phyloP scores from a whole-genome alignment of 2,888 invertebrate species.

The Drepanosiphum platanoidis region DNA sequence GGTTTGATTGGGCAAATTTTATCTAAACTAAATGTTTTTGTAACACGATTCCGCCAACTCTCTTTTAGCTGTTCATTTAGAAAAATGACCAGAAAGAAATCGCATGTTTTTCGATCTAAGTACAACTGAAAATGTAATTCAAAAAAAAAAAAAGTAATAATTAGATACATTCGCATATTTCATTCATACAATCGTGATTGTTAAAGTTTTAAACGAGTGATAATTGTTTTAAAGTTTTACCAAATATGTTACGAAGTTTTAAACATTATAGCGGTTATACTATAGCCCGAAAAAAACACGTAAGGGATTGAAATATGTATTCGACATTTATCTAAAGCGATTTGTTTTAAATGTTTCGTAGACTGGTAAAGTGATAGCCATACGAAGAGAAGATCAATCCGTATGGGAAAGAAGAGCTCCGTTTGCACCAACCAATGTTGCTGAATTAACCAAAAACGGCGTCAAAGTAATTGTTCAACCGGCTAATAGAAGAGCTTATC shows the following conservation, averaged over 20 bases:
- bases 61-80: neutral
- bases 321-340: neutral
- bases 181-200: neutral
- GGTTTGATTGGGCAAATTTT: neutral
- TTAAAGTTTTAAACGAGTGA: neutral
- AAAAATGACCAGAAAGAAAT: slow-evolving; percentile 10
- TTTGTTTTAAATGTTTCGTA: slow-evolving; percentile 46
- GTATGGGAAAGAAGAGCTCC: slow-evolving; percentile 97
- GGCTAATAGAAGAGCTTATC: slow-evolving; percentile 96
- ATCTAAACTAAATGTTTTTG: neutral
- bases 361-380: slow-evolving; percentile 79
- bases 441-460: slow-evolving; percentile 84
- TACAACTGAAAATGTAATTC: neutral
- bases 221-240: neutral
- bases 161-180: neutral
- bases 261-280: slow-evolving; percentile 3
- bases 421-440: slow-evolving; percentile 90
- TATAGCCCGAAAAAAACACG: slow-evolving; percentile 19
- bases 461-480: slow-evolving; percentile 98
- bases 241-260: slow-evolving; percentile 46
- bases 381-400: slow-evolving; percentile 91
- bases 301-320: neutral
- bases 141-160: neutral
- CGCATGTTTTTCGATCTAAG: neutral
- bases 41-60: neutral